Evolutionary conservation across 2,888 invertebrate species (phyloP).

Genomic region (Apantesis nais): DNA sequence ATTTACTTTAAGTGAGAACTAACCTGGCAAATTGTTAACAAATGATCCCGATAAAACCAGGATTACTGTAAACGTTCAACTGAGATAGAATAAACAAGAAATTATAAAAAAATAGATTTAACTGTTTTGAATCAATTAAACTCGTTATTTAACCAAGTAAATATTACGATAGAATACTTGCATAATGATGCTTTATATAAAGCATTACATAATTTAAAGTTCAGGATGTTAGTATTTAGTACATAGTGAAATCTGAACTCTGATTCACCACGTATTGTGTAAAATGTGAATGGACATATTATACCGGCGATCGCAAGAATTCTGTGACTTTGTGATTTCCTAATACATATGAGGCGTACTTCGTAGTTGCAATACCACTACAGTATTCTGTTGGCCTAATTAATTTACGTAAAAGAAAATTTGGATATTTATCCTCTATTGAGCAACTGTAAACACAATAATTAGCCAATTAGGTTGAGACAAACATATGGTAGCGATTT

Average conservation of each 20-base stretch:
- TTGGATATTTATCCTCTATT: not conserved
- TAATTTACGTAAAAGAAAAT: not conserved
- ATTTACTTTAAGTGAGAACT: too few species aligned
- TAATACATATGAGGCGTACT: not conserved
- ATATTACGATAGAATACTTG: not conserved
- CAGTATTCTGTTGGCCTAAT: not conserved
- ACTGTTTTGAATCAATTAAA: not conserved
- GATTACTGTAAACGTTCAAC: not conserved
- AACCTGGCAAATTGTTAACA: not conserved
- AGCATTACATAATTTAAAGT: not conserved
- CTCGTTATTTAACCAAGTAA: not conserved
- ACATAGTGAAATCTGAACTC: constrained; percentile 13
- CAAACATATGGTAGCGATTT: not conserved
- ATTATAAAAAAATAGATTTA: not conserved
- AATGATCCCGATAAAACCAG: not conserved
- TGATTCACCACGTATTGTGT: constrained; percentile 32
- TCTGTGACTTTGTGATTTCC: not conserved
- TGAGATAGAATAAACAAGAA: not conserved
- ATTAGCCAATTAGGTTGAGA: not conserved
- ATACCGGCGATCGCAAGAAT: not conserved
- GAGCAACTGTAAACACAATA: not conserved
- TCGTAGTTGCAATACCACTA: not conserved
- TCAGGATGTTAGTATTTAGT: not conserved
- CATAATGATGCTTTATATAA: not conserved
- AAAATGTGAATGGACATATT: not conserved